phyloP scores from a whole-genome alignment of 2,113 vertebrate genomes.

The Tichodroma muraria region DNA sequence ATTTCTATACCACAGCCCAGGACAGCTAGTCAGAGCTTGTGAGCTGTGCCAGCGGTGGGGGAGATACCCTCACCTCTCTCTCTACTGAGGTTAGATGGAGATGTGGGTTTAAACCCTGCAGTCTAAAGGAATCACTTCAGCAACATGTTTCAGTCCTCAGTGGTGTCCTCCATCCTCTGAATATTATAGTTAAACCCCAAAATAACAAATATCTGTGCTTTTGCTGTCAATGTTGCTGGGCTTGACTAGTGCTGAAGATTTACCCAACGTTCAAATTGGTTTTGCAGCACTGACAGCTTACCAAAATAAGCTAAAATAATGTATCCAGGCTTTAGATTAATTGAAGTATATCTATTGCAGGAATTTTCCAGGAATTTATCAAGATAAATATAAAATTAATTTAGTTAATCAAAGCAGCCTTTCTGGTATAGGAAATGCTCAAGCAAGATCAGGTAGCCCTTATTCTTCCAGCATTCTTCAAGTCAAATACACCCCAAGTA shows the following conservation, averaged over 20 bases:
- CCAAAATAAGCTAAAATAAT: background rate
- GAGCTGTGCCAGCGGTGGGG: background rate
- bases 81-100: background rate
- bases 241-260: background rate
- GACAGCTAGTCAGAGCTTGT: background rate
- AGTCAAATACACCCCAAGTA: background rate
- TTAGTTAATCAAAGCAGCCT: background rate
- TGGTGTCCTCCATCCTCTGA: background rate
- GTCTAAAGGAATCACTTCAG: background rate
- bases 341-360: background rate
- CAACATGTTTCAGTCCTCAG: background rate
- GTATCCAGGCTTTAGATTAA: background rate
- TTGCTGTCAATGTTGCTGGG: background rate
- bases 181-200: background rate
- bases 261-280: background rate
- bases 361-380: background rate
- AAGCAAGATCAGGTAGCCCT: background rate
- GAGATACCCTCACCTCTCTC: background rate
- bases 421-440: background rate
- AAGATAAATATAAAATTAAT: background rate
- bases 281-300: background rate
- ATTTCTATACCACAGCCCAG: background rate
- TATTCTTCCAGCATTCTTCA: background rate
- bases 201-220: background rate
- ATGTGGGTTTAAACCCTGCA: background rate